Conservation (phyloP, 2,888 invertebrate genomes). For the Cerceris rybyensis region DNA sequence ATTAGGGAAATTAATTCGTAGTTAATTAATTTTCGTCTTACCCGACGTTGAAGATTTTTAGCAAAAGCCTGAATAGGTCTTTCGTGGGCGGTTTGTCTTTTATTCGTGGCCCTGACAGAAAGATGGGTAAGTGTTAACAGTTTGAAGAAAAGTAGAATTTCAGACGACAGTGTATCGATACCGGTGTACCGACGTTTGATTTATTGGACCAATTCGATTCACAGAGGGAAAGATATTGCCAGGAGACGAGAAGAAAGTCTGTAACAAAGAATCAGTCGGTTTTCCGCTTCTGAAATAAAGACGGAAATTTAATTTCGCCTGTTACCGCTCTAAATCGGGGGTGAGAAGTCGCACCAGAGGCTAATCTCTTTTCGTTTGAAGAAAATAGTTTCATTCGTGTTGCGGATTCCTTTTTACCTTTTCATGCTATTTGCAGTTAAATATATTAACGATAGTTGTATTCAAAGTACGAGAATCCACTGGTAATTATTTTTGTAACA, state of each 20-base stretch:
- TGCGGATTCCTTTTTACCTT: too few relatives aligned
- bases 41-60: too few relatives aligned
- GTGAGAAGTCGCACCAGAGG: constrained; percentile 1
- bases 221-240: constrained; percentile 7
- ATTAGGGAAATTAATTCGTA: too few relatives aligned
- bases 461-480: too few relatives aligned
- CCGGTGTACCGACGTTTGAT: constrained; percentile 14
- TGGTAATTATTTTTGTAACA: too few relatives aligned
- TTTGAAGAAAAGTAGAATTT: background rate
- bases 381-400: background rate
- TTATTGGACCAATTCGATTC: constrained; percentile 32
- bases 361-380: constrained; percentile 12
- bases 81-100: too few relatives aligned
- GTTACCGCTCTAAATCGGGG: background rate
- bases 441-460: too few relatives aligned
- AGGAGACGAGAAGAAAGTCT: constrained; percentile 16
- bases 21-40: too few relatives aligned
- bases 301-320: constrained; percentile 48
- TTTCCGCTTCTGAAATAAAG: constrained; percentile 29
- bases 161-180: background rate
- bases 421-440: too few relatives aligned
- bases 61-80: too few relatives aligned
- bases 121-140: background rate
- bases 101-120: too few relatives aligned
- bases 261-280: constrained; percentile 27